Base-by-base conservation (phyloP, 2,113 vertebrate species). In the Mobula birostris region DNA sequence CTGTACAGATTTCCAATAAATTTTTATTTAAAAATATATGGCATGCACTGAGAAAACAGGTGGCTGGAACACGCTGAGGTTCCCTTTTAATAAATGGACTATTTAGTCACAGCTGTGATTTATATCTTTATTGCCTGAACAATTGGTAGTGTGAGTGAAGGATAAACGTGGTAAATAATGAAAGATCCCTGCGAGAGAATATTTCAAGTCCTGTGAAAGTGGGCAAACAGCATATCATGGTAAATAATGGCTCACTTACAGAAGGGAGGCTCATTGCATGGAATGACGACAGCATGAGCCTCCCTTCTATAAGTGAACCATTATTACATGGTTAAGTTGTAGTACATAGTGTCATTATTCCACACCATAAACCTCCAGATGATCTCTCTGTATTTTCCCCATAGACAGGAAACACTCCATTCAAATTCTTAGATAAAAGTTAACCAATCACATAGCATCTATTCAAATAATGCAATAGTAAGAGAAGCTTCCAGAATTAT, bases 71-170 rank as follows among this genome's bases (percentile, higher is more conserved):
- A 24, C 21, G 15, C 40, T 24, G 24, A 48, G 40, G 91, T 36
- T 76, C 56, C 36, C 91, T 27, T 74, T 72, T 56, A 93, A 93
- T 93, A 93, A 76, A 93, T 76, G 70, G 8, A 74, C 70, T 48
- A 93, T 93, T 92, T 70, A 24, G 70, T 92, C 63, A 21, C 24
- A n/a, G 66, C 4, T 40, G 6, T 70, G 88, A 72, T 70, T 66
- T 15, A 36, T 93, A 56, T 93, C 40, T 93, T 72, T 74, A 76
- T 56, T 74, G 36, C 9, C 91, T 7, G 12, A 14, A 40, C 70
- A 48, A 93, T 93, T 93, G 70, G 74, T 74, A 93, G 72, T 6
- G 11, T 27, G 19, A 1, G 29, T 14, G 70, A 15, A 6, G 32
- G 15, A 74, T 48, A 5, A 74, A 15, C 56, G 36, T 21, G 48